phyloP scores from a whole-genome alignment of 2,888 invertebrate genomes.

The Dusona sp. region DNA sequence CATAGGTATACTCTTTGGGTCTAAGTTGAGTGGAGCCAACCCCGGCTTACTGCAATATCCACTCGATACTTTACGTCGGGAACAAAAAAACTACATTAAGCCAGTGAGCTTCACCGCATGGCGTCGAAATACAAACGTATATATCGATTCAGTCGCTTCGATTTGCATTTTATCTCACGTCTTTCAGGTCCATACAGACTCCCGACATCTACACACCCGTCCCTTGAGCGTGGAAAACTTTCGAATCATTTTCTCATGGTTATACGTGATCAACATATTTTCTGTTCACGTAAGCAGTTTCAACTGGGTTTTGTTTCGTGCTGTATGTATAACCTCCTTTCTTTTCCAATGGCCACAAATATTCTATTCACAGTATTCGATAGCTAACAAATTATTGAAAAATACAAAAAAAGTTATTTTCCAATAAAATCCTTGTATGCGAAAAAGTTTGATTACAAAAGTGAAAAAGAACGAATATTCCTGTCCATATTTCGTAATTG shows the following conservation, averaged over 20 bases:
- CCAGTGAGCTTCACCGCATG: conserved; percentile 33
- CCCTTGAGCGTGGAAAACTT: conserved; percentile 11
- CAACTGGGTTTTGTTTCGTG: conserved; percentile 1
- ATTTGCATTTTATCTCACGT: conserved; percentile 53
- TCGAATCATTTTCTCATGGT: conserved; percentile 39
- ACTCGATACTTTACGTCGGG: conserved; percentile 32
- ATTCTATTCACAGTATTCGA: neutral
- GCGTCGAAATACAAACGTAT: conserved; percentile 6
- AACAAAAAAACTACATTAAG: conserved; percentile 38
- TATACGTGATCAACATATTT: conserved; percentile 53
- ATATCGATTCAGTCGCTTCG: conserved; percentile 33
- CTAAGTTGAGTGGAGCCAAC: conserved; percentile 26
- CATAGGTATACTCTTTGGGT: conserved; percentile 1
- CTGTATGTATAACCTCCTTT: neutral
- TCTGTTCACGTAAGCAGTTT: neutral
- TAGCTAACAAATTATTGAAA: neutral
- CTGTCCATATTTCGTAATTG: conserved; percentile 12
- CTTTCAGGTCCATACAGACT: conserved; percentile 25
- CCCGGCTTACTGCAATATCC: conserved; percentile 34
- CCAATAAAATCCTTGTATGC: neutral
- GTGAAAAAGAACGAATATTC: neutral
- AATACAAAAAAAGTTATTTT: neutral
- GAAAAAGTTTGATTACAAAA: neutral
- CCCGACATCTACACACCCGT: neutral
- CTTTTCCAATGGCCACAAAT: neutral